Percentiles rank a stretch among this genome's conserved stretches.
phyloP scores from a whole-genome alignment of 2,888 invertebrate species.

The Cheilosia impressa region DNA sequence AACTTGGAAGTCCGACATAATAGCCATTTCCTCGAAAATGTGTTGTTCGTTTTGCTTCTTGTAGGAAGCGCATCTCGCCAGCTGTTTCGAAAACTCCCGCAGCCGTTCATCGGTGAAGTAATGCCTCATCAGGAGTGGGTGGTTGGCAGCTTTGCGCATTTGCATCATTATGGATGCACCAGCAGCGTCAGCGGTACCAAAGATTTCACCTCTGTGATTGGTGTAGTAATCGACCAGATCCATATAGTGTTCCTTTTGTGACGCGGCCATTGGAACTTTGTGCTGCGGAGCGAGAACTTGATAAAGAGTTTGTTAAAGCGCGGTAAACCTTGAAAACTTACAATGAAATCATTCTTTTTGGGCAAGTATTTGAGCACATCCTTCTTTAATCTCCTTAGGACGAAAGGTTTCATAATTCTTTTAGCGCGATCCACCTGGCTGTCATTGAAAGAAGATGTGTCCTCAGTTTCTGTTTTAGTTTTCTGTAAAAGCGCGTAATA shows the following conservation, averaged over 20 bases:
- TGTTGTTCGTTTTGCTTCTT: constrained; percentile 91
- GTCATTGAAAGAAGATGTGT: constrained; percentile 92
- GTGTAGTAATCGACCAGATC: constrained; percentile 89
- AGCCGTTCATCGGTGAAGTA: constrained; percentile 88
- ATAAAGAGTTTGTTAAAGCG: neutral
- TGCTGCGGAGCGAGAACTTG: constrained; percentile 76
- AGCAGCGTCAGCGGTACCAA: constrained; percentile 86
- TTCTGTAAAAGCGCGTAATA: constrained; percentile 79
- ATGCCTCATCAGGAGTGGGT: constrained; percentile 92
- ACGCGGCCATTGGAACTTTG: constrained; percentile 87
- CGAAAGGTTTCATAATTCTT: constrained; percentile 97
- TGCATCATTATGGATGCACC: constrained; percentile 95
- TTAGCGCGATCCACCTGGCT: constrained; percentile 97
- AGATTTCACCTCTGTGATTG: constrained; percentile 86
- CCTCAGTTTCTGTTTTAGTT: constrained; percentile 85
- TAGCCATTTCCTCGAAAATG: constrained; percentile 93
- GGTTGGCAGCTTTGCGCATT: constrained; percentile 96
- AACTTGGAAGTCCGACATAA: constrained; percentile 96
- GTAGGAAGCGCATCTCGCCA: constrained; percentile 88
- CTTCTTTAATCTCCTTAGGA: constrained; percentile 93
- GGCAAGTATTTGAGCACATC: constrained; percentile 95
- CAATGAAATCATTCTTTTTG: constrained; percentile 89
- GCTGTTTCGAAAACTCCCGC: constrained; percentile 87
- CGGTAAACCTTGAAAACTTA: constrained; percentile 79
- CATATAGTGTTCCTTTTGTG: constrained; percentile 91